Conservation (phyloP, 2,797 vertebrate genomes). For the Manis pentadactyla region DNA sequence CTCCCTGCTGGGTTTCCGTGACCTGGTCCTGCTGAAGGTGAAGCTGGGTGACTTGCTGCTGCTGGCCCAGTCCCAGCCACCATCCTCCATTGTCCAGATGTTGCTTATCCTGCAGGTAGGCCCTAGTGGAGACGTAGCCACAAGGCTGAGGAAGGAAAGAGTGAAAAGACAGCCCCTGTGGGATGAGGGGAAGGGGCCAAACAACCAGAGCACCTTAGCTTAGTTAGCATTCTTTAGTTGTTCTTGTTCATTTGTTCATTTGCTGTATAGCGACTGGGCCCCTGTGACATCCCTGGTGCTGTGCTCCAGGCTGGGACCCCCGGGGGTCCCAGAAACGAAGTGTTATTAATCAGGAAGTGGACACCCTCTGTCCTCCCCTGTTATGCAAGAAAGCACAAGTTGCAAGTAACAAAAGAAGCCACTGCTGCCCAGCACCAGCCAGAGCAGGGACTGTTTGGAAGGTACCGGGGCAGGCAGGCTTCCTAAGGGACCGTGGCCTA, state of each 20-base stretch:
- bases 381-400: neutral
- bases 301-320: neutral
- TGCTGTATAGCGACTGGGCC: accelerated
- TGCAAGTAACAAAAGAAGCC: neutral
- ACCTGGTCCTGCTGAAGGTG: conserved; percentile 94
- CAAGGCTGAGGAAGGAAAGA: accelerated
- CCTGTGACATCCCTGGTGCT: neutral
- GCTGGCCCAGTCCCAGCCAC: conserved; percentile 83
- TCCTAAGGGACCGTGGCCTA: neutral
- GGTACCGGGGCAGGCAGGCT: neutral
- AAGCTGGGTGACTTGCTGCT: conserved; percentile 91
- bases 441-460: neutral
- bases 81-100: conserved; percentile 95
- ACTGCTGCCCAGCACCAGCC: neutral
- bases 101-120: conserved; percentile 95
- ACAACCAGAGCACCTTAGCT: neutral
- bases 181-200: accelerated
- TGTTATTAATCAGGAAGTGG: neutral
- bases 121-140: accelerated
- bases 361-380: neutral
- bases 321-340: neutral
- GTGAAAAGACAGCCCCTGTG: neutral
- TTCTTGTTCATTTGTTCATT: accelerated
- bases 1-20: conserved; percentile 95
- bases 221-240: accelerated